Conservation (phyloP, 2,113 vertebrate species). For the Oophaga pumilio region DNA sequence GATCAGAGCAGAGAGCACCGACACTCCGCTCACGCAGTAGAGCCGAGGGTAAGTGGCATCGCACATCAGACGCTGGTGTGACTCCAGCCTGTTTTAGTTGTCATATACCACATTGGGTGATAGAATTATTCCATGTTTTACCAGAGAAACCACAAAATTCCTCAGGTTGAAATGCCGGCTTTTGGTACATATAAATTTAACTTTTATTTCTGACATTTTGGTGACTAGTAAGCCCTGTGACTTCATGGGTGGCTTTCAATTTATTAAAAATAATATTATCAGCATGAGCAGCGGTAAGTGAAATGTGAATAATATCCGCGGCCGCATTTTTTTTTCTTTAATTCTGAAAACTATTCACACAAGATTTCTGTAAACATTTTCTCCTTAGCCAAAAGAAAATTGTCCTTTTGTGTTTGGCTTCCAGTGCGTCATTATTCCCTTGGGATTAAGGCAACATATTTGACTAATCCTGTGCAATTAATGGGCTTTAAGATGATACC, state of each 20-base stretch:
- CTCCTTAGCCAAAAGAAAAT: slow-evolving; percentile 61
- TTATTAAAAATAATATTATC: not conserved
- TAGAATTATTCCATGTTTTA: not conserved
- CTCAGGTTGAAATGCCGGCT: not conserved
- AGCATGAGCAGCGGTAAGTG: not conserved
- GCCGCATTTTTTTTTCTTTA: not conserved
- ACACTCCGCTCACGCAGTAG: no score
- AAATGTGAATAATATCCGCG: not conserved
- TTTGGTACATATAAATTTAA: not conserved
- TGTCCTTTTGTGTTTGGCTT: slow-evolving; percentile 67
- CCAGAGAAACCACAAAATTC: not conserved
- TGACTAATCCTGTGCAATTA: slow-evolving; percentile 67
- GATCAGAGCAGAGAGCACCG: no score
- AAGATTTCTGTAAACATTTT: slow-evolving; percentile 47
- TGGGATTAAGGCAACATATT: slow-evolving; percentile 55
- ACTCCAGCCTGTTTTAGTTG: no score
- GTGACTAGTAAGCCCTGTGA: not conserved
- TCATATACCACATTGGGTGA: no score
- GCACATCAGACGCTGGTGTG: no score
- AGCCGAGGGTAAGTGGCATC: no score
- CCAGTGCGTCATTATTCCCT: slow-evolving; percentile 62
- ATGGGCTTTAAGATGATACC: slow-evolving; percentile 64
- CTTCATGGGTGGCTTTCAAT: not conserved
- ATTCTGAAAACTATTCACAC: slow-evolving; percentile 64
- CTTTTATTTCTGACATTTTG: not conserved